A percentile compares a stretch with the other conserved stretches of the same genome.
phyloP scores from a whole-genome alignment of 2,888 invertebrate species.

The Nasonovia ribisnigri region DNA sequence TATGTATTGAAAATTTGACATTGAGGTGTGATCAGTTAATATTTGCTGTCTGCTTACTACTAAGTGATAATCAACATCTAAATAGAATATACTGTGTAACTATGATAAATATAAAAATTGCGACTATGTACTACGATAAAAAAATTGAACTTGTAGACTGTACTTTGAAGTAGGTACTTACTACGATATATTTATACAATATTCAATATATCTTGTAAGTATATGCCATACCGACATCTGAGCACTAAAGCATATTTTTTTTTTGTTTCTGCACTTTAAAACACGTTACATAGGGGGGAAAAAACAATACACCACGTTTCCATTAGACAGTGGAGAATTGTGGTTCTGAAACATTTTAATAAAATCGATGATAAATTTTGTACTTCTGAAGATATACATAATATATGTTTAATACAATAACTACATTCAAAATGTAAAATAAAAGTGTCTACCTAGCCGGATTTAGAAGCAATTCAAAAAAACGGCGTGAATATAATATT shows the following conservation, averaged over 20 bases:
- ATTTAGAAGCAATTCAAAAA: slow-evolving; percentile 19
- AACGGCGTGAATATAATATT: not conserved
- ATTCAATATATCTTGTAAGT: not conserved
- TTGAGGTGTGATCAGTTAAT: not conserved
- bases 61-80: not conserved
- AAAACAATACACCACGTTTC: not conserved
- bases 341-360: not conserved
- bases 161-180: not conserved
- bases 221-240: not conserved
- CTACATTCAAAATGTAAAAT: not conserved
- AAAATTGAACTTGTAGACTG: too few relatives aligned
- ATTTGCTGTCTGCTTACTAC: not conserved
- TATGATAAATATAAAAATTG: not conserved
- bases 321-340: not conserved
- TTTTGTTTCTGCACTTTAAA: not conserved
- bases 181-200: not conserved
- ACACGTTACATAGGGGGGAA: not conserved
- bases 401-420: not conserved
- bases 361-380: not conserved
- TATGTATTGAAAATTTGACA: not conserved
- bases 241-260: not conserved
- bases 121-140: not conserved
- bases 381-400: not conserved
- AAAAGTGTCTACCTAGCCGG: not conserved
- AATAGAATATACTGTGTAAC: not conserved